phyloP scores from a whole-genome alignment of 2,797 vertebrate species.

The Novumbra hubbsi region DNA sequence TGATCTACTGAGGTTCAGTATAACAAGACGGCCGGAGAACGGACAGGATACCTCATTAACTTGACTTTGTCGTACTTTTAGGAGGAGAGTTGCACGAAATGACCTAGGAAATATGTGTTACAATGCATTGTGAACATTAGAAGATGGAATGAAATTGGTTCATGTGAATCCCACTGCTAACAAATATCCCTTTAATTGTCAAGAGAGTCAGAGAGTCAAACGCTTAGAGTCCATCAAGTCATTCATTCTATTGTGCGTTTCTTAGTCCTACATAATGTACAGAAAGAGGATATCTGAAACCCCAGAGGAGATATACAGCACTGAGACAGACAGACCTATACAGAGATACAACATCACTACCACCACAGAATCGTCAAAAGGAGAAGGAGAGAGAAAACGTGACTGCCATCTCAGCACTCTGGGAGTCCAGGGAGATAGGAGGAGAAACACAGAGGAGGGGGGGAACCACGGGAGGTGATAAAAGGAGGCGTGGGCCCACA shows the following conservation, averaged over 20 bases:
- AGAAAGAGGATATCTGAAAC: not conserved
- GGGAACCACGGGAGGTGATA: not conserved
- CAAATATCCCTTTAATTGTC: no score
- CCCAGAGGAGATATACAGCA: conserved; percentile 7
- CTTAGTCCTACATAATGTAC: not conserved
- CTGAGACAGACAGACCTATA: not conserved
- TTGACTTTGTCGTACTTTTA: not conserved
- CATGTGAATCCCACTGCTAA: no score
- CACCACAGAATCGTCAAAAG: conserved; percentile 18
- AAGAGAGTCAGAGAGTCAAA: no score
- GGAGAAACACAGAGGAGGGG: not conserved
- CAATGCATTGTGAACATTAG: not conserved
- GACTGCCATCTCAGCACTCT: not conserved
- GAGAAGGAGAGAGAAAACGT: not conserved
- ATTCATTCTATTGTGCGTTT: not conserved
- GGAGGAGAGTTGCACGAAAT: not conserved
- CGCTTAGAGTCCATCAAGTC: no score
- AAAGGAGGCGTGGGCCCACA: conserved; percentile 6
- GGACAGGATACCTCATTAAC: conserved; percentile 23
- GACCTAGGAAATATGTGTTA: not conserved
- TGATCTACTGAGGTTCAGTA: not conserved
- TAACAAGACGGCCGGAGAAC: not conserved
- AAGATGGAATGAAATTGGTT: no score
- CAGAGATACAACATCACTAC: conserved; percentile 9
- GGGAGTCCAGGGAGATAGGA: not conserved